Evolutionary conservation across 2,888 invertebrate species (phyloP).

Genomic region (Platycheirus albimanus): DNA sequence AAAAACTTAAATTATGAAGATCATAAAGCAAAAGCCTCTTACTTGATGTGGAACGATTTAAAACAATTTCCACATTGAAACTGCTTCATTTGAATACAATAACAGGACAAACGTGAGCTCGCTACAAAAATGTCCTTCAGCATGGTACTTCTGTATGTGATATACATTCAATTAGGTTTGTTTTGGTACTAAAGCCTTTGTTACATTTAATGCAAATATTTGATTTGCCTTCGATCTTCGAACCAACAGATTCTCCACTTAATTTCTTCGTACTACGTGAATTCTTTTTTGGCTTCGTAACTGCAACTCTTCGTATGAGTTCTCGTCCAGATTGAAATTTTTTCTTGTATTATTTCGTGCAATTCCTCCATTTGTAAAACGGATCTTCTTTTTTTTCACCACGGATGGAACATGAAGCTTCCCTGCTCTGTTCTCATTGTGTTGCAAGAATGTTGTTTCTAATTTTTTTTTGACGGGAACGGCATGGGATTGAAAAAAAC

Average conservation of each 20-base stretch:
- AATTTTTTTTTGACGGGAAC: too few relatives aligned
- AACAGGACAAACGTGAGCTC: slow-evolving; percentile 76
- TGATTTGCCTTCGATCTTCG: slow-evolving; percentile 64
- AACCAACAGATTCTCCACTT: slow-evolving; percentile 20
- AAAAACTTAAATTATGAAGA: too few relatives aligned
- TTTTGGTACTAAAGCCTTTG: slow-evolving; percentile 80
- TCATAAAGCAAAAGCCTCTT: slow-evolving; percentile 42
- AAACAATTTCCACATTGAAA: slow-evolving; percentile 79
- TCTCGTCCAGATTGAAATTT: slow-evolving; percentile 68
- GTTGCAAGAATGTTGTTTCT: too few relatives aligned
- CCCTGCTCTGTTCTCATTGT: too few relatives aligned
- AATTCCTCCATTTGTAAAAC: slow-evolving; percentile 74
- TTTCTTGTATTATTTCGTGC: slow-evolving; percentile 74
- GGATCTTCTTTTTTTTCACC: slow-evolving; percentile 45
- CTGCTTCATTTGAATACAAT: slow-evolving; percentile 76
- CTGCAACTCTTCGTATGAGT: slow-evolving; percentile 56
- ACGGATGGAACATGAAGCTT: too few relatives aligned
- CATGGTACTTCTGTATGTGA: slow-evolving; percentile 77
- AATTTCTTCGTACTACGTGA: background rate
- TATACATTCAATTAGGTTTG: slow-evolving; percentile 76
- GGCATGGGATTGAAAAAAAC: too few relatives aligned
- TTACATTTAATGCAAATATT: slow-evolving; percentile 78
- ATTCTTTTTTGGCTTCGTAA: slow-evolving; percentile 43
- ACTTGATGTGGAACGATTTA: slow-evolving; percentile 79
- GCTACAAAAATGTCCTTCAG: slow-evolving; percentile 55